Percentiles rank a stretch among this genome's conserved stretches.
Conservation (phyloP, 2,113 vertebrate species). For the Myrmecophaga tridactyla region DNA sequence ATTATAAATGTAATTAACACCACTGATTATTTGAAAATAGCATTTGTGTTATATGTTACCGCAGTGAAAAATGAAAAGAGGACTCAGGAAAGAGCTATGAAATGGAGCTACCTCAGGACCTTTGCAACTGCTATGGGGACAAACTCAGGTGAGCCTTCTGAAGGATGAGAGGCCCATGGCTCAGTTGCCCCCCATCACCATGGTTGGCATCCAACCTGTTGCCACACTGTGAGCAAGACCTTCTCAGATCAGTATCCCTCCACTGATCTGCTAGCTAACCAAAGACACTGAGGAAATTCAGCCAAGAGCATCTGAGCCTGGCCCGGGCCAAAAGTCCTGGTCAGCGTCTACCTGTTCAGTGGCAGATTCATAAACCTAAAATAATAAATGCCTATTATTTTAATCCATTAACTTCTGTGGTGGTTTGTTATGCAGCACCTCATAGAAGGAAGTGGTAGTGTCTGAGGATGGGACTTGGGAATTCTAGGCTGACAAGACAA, state of each 20-base stretch:
- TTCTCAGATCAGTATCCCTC: neutral
- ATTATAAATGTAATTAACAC: too few relatives aligned
- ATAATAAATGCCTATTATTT: too few relatives aligned
- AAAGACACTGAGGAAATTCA: fast-evolving
- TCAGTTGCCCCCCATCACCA: neutral
- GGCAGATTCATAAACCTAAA: neutral
- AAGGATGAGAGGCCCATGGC: neutral
- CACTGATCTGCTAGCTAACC: neutral
- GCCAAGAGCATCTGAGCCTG: neutral
- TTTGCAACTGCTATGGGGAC: neutral
- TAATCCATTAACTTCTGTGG: neutral
- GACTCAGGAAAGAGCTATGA: neutral
- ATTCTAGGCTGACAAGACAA: neutral
- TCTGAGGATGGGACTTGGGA: neutral
- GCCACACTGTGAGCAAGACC: neutral
- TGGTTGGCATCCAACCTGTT: neutral
- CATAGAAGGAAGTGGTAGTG: neutral
- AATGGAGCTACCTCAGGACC: too few relatives aligned
- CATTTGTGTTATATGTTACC: too few relatives aligned
- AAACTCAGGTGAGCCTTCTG: too few relatives aligned
- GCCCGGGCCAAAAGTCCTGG: neutral
- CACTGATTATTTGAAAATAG: too few relatives aligned
- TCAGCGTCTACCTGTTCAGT: too few relatives aligned
- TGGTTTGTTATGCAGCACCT: neutral
- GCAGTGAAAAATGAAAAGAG: neutral